Conservation (phyloP, 2,797 vertebrate genomes). For the Pelodytes ibericus region DNA sequence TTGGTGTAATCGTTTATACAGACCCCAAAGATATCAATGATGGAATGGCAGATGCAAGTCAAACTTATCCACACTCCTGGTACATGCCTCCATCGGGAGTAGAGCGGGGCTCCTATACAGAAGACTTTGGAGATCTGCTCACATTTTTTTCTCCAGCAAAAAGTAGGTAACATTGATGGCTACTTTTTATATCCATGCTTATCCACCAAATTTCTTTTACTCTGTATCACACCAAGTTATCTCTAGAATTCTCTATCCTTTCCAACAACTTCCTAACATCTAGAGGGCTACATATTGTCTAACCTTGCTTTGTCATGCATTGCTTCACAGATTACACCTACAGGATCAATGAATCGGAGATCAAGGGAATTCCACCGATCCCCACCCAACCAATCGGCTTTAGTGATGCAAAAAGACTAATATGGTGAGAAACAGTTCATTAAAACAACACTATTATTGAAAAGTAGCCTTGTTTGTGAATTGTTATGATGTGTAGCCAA, state of each 20-base stretch:
- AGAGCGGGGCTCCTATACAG: slow-evolving; percentile 79
- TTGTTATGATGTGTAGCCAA: no score
- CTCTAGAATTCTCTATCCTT: no score
- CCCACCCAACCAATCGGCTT: slow-evolving; percentile 88
- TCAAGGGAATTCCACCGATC: slow-evolving; percentile 80
- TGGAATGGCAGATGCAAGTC: slow-evolving; percentile 67
- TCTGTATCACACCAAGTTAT: neutral
- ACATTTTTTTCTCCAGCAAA: slow-evolving; percentile 89
- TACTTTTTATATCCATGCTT: no score
- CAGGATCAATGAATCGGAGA: slow-evolving; percentile 69
- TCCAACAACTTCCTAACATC: no score
- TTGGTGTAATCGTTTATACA: slow-evolving; percentile 85
- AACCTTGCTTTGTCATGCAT: neutral
- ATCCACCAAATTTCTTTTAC: neutral
- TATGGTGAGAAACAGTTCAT: slow-evolving; percentile 75
- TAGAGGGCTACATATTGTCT: no score
- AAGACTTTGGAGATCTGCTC: slow-evolving; percentile 77
- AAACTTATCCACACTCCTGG: slow-evolving; percentile 89
- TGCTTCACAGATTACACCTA: slow-evolving; percentile 76
- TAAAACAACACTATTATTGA: no score
- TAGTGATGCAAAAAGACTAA: slow-evolving; percentile 78
- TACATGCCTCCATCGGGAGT: slow-evolving; percentile 84
- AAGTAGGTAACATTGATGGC: slow-evolving; percentile 63
- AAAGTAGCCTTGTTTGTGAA: no score
- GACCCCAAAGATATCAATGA: slow-evolving; percentile 88